These are phyloP conservation scores for Dorcus hopei DNA, from an alignment of 2,888 invertebrate species.

Conservation along the genomic window DNA sequence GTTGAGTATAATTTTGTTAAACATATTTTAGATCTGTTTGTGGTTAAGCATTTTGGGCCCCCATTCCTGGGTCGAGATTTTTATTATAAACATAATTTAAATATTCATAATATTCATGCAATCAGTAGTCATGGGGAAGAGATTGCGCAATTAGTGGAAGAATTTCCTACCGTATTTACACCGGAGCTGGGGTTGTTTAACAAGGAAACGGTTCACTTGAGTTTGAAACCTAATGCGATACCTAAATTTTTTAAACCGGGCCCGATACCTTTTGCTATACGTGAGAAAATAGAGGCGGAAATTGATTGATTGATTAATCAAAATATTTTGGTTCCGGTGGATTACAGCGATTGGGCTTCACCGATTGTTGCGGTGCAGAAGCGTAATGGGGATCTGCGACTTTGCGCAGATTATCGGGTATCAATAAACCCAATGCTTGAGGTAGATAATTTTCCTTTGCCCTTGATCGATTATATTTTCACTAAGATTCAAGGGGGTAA, in stretches of 20 bases:
- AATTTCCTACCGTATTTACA: background rate
- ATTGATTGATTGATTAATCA: slow-evolving; percentile 5
- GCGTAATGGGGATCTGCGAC: slow-evolving; percentile 18
- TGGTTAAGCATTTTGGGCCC: background rate
- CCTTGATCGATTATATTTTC: slow-evolving; percentile 21
- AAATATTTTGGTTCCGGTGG: slow-evolving; percentile 7
- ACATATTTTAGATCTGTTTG: too few relatives aligned
- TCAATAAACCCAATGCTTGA: slow-evolving; percentile 26
- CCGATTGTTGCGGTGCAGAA: slow-evolving; percentile 26
- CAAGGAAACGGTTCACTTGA: background rate
- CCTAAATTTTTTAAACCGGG: background rate
- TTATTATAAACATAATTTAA: background rate
- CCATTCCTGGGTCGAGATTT: background rate
- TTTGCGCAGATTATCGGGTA: slow-evolving; percentile 28
- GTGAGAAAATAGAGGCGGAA: slow-evolving; percentile 10
- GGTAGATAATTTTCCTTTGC: slow-evolving; percentile 27
- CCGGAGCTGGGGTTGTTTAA: background rate
- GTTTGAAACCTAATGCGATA: background rate
- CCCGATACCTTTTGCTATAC: background rate
- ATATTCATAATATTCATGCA: background rate
- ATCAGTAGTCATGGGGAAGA: too few relatives aligned
- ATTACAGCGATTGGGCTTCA: slow-evolving; percentile 21
- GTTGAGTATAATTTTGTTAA: too few relatives aligned
- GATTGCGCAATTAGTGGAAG: too few relatives aligned
- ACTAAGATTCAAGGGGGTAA: slow-evolving; percentile 18